Evolutionary conservation across 2,113 vertebrate species (phyloP).

Genomic region (Cardinalis cardinalis): DNA sequence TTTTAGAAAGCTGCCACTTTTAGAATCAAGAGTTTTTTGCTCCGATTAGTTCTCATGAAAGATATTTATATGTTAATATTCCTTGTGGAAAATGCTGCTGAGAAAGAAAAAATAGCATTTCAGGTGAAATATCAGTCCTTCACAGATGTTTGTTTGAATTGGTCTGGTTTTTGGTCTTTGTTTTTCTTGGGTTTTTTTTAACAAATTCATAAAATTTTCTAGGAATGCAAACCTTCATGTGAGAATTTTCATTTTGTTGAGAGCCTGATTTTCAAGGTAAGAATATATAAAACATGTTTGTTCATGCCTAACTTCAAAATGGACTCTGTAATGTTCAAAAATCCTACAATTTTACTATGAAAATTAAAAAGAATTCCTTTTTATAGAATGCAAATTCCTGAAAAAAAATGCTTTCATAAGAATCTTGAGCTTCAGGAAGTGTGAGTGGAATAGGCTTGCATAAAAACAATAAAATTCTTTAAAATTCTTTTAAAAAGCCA

Average conservation of each 20-base stretch:
- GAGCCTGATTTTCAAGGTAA: neutral
- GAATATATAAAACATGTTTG: neutral
- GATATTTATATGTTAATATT: neutral
- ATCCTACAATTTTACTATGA: neutral
- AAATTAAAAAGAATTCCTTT: neutral
- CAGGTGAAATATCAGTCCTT: neutral
- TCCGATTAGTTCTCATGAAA: neutral
- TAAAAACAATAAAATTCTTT: neutral
- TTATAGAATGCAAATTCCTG: neutral
- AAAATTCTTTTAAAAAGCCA: neutral
- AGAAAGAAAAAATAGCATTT: neutral
- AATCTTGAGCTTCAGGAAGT: neutral
- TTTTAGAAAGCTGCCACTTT: conserved; percentile 7
- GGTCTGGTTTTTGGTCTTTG: neutral
- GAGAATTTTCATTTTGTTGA: neutral
- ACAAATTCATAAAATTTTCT: neutral
- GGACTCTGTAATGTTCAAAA: neutral
- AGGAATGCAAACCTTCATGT: neutral
- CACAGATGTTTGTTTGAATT: neutral
- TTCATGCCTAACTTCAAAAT: neutral
- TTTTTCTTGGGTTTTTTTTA: neutral
- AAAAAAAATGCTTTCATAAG: neutral
- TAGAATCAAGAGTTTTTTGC: neutral
- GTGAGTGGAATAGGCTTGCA: neutral
- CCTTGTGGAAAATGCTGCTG: neutral